A percentile compares a stretch with the other conserved stretches of the same genome.
Conservation (phyloP, 2,797 vertebrate species). For the Atherinosoma microstoma region DNA sequence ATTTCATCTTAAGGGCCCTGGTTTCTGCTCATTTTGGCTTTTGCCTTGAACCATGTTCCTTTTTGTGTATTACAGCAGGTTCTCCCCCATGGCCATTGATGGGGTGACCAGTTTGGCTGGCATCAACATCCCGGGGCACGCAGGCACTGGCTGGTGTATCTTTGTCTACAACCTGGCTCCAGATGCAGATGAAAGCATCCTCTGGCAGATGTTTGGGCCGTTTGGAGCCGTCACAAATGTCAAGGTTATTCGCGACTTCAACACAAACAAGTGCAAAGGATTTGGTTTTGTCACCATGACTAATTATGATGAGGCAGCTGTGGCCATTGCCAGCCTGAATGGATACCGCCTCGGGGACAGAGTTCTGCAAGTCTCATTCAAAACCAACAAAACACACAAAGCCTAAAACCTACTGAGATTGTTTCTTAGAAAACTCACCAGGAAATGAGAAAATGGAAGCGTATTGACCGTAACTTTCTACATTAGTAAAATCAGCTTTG, state of each 20-base stretch:
- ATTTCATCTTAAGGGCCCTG: conserved; percentile 30
- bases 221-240: conserved; percentile 98
- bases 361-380: conserved; percentile 99
- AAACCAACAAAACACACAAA: conserved; percentile 99
- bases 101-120: conserved; percentile 97
- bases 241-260: conserved; percentile 99
- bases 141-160: conserved; percentile 97
- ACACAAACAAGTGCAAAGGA: conserved; percentile 99
- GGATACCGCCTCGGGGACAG: conserved; percentile 98
- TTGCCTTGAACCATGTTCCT: conserved; percentile 49
- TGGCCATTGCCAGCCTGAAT: conserved; percentile 98
- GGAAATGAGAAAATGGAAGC: conserved; percentile 80
- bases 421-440: conserved; percentile 89
- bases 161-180: conserved; percentile 99
- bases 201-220: conserved; percentile 99
- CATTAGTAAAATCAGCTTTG: conserved; percentile 92
- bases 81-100: conserved; percentile 97
- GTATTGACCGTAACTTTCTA: conserved; percentile 87
- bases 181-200: conserved; percentile 97
- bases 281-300: conserved; percentile 99
- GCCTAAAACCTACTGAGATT: conserved; percentile 91
- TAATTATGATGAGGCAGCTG: conserved; percentile 98
- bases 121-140: conserved; percentile 97
- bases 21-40: conserved; percentile 25
- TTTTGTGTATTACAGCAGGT: conserved; percentile 84